Conservation (phyloP, 2,888 invertebrate species). For the Pseudoips prasinana region DNA sequence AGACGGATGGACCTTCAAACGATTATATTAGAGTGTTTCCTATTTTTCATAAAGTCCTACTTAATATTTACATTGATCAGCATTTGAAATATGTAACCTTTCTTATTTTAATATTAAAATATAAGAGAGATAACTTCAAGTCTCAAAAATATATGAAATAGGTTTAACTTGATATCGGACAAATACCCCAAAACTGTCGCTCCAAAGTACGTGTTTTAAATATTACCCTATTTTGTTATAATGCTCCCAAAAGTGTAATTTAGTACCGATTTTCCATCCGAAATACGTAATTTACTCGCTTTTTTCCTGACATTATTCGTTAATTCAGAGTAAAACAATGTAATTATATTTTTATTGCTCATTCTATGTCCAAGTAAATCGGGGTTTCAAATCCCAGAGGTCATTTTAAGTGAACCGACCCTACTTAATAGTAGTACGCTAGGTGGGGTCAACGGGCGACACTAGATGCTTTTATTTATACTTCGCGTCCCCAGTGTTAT, state of each 20-base stretch:
- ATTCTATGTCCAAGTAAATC: constrained; percentile 76
- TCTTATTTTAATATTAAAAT: no score
- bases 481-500: constrained; percentile 59
- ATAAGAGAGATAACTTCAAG: no score
- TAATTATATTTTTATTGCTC: constrained; percentile 78
- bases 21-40: no score
- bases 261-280: constrained; percentile 48
- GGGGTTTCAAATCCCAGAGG: constrained; percentile 65
- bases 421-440: constrained; percentile 68
- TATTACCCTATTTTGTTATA: constrained; percentile 47
- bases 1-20: no score
- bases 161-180: no score
- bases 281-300: constrained; percentile 52
- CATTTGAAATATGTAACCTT: no score
- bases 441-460: constrained; percentile 53
- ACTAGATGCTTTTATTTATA: constrained; percentile 59
- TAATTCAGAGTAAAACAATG: constrained; percentile 65
- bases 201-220: constrained; percentile 27
- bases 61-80: no score
- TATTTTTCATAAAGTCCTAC: no score
- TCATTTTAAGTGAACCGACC: constrained; percentile 67
- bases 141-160: no score
- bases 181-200: no score
- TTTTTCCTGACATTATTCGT: constrained; percentile 55
- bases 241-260: constrained; percentile 52